Base-by-base conservation (phyloP, 2,797 vertebrate genomes). In the Luscinia luscinia region DNA sequence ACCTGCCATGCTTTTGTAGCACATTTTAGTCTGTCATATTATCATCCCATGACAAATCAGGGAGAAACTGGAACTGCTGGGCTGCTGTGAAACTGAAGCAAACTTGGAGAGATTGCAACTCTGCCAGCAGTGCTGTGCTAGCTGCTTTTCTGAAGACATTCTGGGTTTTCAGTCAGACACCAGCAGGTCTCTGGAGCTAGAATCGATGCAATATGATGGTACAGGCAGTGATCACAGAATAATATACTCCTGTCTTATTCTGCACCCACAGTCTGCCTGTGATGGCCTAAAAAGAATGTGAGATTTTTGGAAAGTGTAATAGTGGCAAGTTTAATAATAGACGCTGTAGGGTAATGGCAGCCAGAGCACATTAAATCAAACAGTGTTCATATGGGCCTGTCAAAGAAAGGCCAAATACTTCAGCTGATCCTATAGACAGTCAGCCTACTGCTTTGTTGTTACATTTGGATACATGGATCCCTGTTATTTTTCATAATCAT, bases 341-440 rank as follows among this genome's bases (percentile, higher is more conserved):
- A 48, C 11, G n/a, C 13, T 75, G 23, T 49, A 46, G 43, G 12
- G 27, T 84, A 77, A 58, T 27, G 30, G 70, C 85, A 96, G 64
- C 66, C 88, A 93, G 64, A 94, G 57, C 41, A 48, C 62, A 46
- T 66, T 76, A 84, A 84, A 73, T 75, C 57, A 83, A 94, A 84
- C 51, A 36, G n/a, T 32, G 62, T 76, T 72, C 90, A 72, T 88
- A 80, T 78, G 70, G 64, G 41, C 28, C 59, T 79, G 81, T 75
- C 77, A 87, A 48, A 94, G 66, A 45, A 49, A 73, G n/a, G 78
- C 79, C 89, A 91, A 72, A 83, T 52, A 30, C 68, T 86, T 40
- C 30, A 76, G 38, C 84, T 91, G 68, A 92, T 81, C 38, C 52
- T 87, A 15, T 63, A 84, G 87, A 87, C 26, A 38, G 32, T 79